Evolutionary conservation across 2,888 invertebrate species (phyloP), one percentile per base, ranked within the genome.

Genomic region (Brassicogethes aeneus): DNA sequence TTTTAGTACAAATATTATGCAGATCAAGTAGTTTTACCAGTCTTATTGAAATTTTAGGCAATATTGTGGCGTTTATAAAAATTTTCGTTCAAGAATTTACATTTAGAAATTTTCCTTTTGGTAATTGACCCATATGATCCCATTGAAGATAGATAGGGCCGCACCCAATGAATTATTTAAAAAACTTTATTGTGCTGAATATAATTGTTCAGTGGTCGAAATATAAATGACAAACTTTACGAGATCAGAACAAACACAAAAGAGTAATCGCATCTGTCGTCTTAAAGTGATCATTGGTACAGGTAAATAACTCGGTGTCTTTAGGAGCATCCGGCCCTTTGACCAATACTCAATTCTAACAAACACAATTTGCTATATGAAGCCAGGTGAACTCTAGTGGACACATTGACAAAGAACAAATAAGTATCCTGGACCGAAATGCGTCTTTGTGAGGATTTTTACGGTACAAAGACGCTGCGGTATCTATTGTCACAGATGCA

Each of bases 351-450:
- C 53, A 51, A 50, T 50, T 51, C 48, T 43, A 50, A 57, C 56
- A 56, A 58, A 53, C 53, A 58, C 56, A 57, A 58, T 56, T 57
- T 58, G 54, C 56, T 47, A 53, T 51, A 49, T 52, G 41, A 43
- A 52, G 44, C 58, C 60, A 59, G 59, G 59, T 56, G 60, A 60
- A 56, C 54, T 53, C 55, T 50, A 44, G 50, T 50, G 50, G 52
- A 50, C 52, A 44, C 42, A 45, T 40, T 47, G 39, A 54, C 53
- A 60, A 59, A 54, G 47, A 59, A 56, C 55, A 51, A 58, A 59
- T 55, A 53, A 54, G 55, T 52, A 55, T 55, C 52, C 54, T 23
- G 23, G 23, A 23, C 23, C 23, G 23, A 23, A 23, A 23, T 23
- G 51, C 58, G 55, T 58, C 61, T 56, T 58, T 59, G 56, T 51